Percentiles rank a stretch among this genome's conserved stretches.
Evolutionary conservation across 2,888 invertebrate species (phyloP).

Genomic region (Drosophila nr. fundita): DNA sequence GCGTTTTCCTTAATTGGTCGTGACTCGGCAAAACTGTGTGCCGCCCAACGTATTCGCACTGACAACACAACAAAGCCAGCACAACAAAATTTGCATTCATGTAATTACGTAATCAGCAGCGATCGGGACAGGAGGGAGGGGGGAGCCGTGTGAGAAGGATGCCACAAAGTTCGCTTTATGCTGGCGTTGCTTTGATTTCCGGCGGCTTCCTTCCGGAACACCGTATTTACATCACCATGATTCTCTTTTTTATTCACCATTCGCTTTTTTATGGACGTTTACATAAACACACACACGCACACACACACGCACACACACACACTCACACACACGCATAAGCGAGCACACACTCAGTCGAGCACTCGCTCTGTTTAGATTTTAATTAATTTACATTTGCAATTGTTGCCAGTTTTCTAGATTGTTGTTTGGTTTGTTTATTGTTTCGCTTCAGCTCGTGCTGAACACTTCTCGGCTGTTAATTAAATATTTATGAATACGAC

Average conservation of each 20-base stretch:
- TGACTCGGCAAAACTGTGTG: constrained; percentile 37
- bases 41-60: constrained; percentile 5
- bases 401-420: constrained; percentile 35
- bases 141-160: constrained; percentile 23
- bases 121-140: background rate
- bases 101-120: constrained; percentile 68
- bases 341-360: constrained; percentile 8
- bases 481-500: constrained; percentile 10
- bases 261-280: constrained; percentile 21
- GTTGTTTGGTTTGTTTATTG: constrained; percentile 40
- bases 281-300: constrained; percentile 12
- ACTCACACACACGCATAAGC: background rate
- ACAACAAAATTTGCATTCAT: constrained; percentile 57
- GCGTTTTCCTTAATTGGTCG: constrained; percentile 55
- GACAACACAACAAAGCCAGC: constrained; percentile 37
- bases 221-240: constrained; percentile 39
- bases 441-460: constrained; percentile 25
- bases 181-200: constrained; percentile 60
- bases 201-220: constrained; percentile 39
- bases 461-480: constrained; percentile 35
- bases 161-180: constrained; percentile 43
- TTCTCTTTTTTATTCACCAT: constrained; percentile 17
- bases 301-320: constrained; percentile 10
- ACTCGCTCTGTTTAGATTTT: constrained; percentile 34
- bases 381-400: constrained; percentile 66